Evolutionary conservation across 2,113 vertebrate species (phyloP).

Genomic region (Zapus hudsonius): DNA sequence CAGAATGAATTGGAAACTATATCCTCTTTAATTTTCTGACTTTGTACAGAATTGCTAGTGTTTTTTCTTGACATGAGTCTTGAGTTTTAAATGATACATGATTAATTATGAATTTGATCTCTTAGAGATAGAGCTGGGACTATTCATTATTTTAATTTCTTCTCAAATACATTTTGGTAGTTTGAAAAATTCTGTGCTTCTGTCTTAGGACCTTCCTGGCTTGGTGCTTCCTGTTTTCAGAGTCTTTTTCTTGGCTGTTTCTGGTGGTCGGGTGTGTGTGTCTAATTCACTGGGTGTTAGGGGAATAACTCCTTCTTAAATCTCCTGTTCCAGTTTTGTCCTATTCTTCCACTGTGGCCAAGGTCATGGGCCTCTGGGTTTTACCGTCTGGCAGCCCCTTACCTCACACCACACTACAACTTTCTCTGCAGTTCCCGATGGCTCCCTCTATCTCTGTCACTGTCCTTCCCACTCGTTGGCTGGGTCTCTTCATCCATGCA

Average conservation of each 20-base stretch:
- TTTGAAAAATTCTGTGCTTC: too few relatives aligned
- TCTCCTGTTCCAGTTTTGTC: neutral
- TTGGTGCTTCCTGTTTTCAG: neutral
- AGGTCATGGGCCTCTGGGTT: neutral
- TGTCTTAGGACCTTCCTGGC: neutral
- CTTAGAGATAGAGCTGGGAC: neutral
- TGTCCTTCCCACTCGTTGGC: rapidly evolving
- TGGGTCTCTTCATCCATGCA: neutral
- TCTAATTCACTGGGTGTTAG: too few relatives aligned
- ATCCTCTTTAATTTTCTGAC: neutral
- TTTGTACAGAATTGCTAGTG: neutral
- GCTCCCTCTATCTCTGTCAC: neutral
- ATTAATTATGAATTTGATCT: neutral
- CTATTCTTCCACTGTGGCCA: neutral
- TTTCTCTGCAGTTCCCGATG: neutral
- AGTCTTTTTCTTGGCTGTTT: neutral
- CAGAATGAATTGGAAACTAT: neutral
- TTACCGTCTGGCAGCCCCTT: neutral
- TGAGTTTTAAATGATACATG: too few relatives aligned
- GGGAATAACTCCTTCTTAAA: neutral
- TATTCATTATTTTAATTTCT: neutral
- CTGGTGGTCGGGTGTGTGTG: too few relatives aligned
- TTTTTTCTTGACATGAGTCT: too few relatives aligned
- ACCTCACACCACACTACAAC: neutral
- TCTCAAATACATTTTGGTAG: neutral